phyloP scores from a whole-genome alignment of 2,888 invertebrate genomes.

The Physocephala rufipes region DNA sequence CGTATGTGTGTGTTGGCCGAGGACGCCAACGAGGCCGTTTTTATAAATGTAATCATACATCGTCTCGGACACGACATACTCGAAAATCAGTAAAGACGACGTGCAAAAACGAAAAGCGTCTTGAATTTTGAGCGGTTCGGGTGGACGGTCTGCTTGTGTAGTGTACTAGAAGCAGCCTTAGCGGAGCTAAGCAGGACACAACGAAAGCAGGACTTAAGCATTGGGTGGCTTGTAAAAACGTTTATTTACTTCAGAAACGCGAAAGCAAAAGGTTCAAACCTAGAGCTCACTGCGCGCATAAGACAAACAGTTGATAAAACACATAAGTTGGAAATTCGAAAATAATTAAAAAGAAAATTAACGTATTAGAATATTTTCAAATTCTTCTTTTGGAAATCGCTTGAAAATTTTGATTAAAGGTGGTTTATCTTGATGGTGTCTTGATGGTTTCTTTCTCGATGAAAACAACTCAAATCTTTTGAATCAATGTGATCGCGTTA shows the following conservation, averaged over 20 bases:
- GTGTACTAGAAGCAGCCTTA: background rate
- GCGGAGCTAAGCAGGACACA: conserved; percentile 17
- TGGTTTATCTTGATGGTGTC: conserved; percentile 32
- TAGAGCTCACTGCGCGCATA: conserved; percentile 25
- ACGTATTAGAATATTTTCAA: background rate
- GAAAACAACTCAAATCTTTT: conserved; percentile 28
- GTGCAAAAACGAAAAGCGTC: conserved; percentile 15
- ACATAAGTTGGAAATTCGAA: background rate
- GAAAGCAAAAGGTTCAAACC: conserved; percentile 57
- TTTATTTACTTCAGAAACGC: conserved; percentile 62
- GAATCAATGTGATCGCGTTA: conserved; percentile 1
- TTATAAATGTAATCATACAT: conserved; percentile 38
- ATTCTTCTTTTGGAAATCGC: background rate
- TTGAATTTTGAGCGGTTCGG: conserved; percentile 3
- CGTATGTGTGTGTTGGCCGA: conserved; percentile 7
- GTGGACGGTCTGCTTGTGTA: conserved; percentile 34
- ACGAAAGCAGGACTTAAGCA: conserved; percentile 61
- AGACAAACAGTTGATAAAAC: background rate
- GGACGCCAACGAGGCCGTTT: conserved; percentile 42
- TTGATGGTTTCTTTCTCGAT: too few species aligned
- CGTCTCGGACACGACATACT: conserved; percentile 34
- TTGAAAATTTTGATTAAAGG: background rate
- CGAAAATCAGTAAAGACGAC: conserved; percentile 21
- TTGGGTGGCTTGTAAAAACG: conserved; percentile 56
- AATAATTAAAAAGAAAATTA: background rate